Base-by-base conservation (phyloP, 2,888 invertebrate genomes). In the Eumerus sabulonum region DNA sequence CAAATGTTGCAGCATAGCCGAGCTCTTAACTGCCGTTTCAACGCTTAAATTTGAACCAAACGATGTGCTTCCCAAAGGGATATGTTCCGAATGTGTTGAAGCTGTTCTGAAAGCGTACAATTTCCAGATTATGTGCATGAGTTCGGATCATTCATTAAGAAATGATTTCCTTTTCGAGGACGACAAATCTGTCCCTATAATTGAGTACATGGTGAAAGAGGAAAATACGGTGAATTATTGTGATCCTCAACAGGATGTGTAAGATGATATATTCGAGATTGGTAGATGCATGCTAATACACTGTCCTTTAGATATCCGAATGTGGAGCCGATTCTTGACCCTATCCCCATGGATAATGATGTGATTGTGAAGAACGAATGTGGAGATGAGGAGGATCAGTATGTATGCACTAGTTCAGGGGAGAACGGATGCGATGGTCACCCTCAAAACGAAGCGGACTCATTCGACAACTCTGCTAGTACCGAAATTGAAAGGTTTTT, bases 11-110 rank as follows among this genome's bases (percentile, higher is more conserved):
- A 27, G 9, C 1, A 35, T 47, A 35, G 54, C 44, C 7, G 56
- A 76, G 18, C 38, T 51, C 1, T 54, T 76, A 1, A 16, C 47
- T 9, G 9, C 67, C 1, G 44, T 72, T 17, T 57, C 57, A 14
- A 51, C 16, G 3, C 35, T 77, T 9, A n/a, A 47, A 42, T 19
- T 77, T 0, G 16, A 87, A 13, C 76, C 86, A 14, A 90, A 90
- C 44, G 93, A 93, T 87, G 91, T 91, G 40, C 85, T 93, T 64
- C 92, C 93, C 0, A 91, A 92, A 83, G 90, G 90, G 62, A 88
- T 93, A 53, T 93, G 93, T 83, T 83, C 87, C 76, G 86, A 88
- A 7, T 93, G 93, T 85, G 89, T 90, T 0, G 88, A 88, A 70
- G 87, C 89, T 62, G 87, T 92, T 13, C 87, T 91, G 64, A 86